phyloP scores from a whole-genome alignment of 2,888 invertebrate species.

The Gastracanthus pulcherrimus region DNA sequence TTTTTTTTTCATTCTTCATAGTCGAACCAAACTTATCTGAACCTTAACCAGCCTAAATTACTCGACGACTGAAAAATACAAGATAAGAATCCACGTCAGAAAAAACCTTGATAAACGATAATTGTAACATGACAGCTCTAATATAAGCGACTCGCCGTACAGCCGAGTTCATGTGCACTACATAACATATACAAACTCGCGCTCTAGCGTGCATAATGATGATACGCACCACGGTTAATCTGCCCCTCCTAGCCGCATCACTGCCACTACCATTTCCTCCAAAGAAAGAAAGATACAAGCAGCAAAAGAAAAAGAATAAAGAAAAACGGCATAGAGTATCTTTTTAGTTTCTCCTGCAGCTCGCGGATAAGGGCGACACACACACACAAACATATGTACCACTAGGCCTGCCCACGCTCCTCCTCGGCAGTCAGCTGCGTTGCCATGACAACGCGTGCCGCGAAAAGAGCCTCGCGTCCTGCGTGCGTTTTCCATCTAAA shows the following conservation, averaged over 20 bases:
- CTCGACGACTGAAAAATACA: background rate
- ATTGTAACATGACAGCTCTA: constrained; percentile 39
- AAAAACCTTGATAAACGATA: constrained; percentile 33
- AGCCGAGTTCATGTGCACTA: constrained; percentile 50
- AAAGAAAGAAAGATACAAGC: background rate
- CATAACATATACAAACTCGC: background rate
- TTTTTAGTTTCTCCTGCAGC: background rate
- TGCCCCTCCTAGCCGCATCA: background rate
- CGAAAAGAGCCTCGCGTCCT: constrained; percentile 66
- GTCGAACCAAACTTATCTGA: background rate
- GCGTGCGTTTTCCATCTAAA: constrained; percentile 67
- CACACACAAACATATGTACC: constrained; percentile 14
- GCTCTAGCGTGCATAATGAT: constrained; percentile 2
- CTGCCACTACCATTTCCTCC: background rate
- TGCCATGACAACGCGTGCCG: constrained; percentile 67
- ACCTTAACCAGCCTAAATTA: background rate
- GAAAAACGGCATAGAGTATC: too few species aligned
- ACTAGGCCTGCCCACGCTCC: constrained; percentile 17
- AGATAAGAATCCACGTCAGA: background rate
- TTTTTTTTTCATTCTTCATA: background rate
- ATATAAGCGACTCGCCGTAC: constrained; percentile 35
- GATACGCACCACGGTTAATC: background rate
- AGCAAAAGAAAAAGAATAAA: background rate
- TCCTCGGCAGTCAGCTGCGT: constrained; percentile 68
- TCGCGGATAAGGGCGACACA: constrained; percentile 1